Evolutionary conservation across 2,797 vertebrate species (phyloP), one percentile per base, ranked within the genome.

Genomic region (Mus minutoides): DNA sequence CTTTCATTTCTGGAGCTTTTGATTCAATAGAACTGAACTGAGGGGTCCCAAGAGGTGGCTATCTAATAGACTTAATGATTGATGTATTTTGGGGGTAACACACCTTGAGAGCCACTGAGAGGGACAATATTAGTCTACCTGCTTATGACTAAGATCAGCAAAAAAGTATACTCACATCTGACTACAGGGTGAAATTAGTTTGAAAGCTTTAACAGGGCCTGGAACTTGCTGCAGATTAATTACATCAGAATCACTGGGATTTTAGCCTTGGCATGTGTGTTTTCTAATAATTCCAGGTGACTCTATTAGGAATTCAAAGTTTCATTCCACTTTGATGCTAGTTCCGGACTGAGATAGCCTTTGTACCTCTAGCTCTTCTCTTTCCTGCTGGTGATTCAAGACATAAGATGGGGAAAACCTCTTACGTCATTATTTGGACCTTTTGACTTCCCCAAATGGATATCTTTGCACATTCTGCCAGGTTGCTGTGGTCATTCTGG

Each of bases 221-320:
- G 60, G 69, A 13, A 89, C 31, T 60, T 96, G 69, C 49, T 96
- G 46, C 49, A 90, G 46, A 93, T 94, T 88, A 95, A 94, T 85
- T 92, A 96, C 84, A 60, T 91, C 87, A 89, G 67, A 94, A 91
- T 91, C 37, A 85, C 29, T 90, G 54, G 69, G 67, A 58, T 52
- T 95, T n/a, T 31, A 67, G 83, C 62, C 62, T 73, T 83, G 22
- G 21, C 11, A 46, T 87, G 31, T 40, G 2, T 71, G 5, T 85
- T 24, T 71, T 92, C 76, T 94, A 83, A 67, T 94, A 95, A 79
- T 54, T 67, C 60, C 46, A 76, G 56, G 80, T 94, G 58, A 91
- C 91, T 88, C 64, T 85, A 85, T 56, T 58, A 37, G 71, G 58
- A 94, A 82, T 82, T 86, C 80, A 89, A 13, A 86, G 73, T 85